Percentiles rank a stretch among this genome's conserved stretches.
Evolutionary conservation across 1,140 invertebrate species (phyloP).

Genomic region (Semibalanus balanoides): DNA sequence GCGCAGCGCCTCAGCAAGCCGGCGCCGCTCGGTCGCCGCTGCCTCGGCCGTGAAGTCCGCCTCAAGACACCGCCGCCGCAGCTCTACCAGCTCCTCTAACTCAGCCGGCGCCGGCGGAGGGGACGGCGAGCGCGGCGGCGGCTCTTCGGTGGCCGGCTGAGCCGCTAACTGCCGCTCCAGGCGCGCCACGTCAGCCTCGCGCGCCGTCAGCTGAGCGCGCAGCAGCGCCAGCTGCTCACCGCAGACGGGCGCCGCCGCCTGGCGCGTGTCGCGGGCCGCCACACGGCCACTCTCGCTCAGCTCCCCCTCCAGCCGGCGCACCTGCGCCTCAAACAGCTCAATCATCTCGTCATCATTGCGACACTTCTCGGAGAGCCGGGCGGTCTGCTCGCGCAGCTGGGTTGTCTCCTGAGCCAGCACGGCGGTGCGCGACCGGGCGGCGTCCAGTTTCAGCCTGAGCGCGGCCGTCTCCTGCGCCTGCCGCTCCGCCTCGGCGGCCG

Average conservation of each 20-base stretch:
- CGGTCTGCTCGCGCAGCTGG: neutral
- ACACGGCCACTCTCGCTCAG: neutral
- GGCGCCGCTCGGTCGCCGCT: neutral
- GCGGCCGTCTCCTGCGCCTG: neutral
- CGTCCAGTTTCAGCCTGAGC: neutral
- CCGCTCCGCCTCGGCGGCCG: neutral
- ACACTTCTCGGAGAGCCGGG: neutral
- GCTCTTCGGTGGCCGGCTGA: neutral
- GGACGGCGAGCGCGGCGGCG: neutral
- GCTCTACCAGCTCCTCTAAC: neutral
- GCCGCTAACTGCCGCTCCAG: neutral
- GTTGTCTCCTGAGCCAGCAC: neutral
- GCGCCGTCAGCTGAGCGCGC: neutral
- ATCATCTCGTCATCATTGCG: neutral
- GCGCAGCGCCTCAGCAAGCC: neutral
- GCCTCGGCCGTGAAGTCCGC: neutral
- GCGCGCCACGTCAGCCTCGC: neutral
- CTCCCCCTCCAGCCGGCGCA: neutral
- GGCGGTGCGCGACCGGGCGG: neutral
- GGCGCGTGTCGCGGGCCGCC: neutral
- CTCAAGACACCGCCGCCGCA: neutral
- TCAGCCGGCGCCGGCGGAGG: no score
- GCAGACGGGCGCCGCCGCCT: neutral
- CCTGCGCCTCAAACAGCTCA: neutral
- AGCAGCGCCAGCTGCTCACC: neutral